Evolutionary conservation across 2,888 invertebrate genomes (phyloP).

Genomic region (Schizotus pectinicornis): DNA sequence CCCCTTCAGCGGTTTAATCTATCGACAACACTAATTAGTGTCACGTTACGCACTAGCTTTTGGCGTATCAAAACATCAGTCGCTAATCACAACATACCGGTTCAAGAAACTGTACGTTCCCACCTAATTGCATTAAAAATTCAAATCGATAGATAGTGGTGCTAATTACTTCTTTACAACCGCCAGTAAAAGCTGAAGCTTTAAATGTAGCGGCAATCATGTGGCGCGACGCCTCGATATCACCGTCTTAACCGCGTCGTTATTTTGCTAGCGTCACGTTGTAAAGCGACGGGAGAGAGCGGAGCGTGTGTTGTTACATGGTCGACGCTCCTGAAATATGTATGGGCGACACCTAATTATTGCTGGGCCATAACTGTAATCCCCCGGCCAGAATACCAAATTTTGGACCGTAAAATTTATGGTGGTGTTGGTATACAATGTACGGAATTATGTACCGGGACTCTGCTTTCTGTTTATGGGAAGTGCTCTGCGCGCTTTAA

Average conservation of each 20-base stretch:
- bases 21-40: too few relatives aligned
- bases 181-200: too few relatives aligned
- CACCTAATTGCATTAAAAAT: neutral
- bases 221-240: neutral
- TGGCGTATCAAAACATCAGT: too few relatives aligned
- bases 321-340: slow-evolving; percentile 45
- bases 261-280: slow-evolving; percentile 22
- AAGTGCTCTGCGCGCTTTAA: slow-evolving; percentile 33
- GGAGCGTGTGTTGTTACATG: slow-evolving; percentile 26
- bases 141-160: neutral
- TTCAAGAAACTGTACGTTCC: too few relatives aligned
- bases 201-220: too few relatives aligned
- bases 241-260: slow-evolving; percentile 15
- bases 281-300: slow-evolving; percentile 34
- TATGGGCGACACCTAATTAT: slow-evolving; percentile 49
- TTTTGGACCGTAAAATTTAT: slow-evolving; percentile 43
- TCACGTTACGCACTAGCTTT: too few relatives aligned
- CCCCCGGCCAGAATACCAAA: slow-evolving; percentile 46
- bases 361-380: slow-evolving; percentile 47
- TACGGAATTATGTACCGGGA: slow-evolving; percentile 27
- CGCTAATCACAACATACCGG: neutral
- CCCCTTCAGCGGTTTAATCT: too few relatives aligned
- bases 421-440: slow-evolving; percentile 33
- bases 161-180: too few relatives aligned
- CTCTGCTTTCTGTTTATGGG: slow-evolving; percentile 26